Percentiles rank a stretch among this genome's conserved stretches.
phyloP scores from a whole-genome alignment of 1,140 invertebrate species.

The Kradibia gibbosae region DNA sequence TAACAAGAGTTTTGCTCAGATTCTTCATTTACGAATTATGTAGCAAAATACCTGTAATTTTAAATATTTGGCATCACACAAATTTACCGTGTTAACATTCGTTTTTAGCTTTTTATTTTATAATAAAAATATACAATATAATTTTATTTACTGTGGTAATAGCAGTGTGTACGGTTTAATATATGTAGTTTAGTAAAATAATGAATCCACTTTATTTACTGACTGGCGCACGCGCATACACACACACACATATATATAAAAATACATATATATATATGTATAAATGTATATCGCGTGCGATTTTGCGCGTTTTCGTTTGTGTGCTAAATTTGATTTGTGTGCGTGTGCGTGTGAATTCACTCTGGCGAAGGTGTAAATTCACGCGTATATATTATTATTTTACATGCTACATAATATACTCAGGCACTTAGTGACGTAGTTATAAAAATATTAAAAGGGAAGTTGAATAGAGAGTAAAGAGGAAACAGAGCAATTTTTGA shows the following conservation, averaged over 20 bases:
- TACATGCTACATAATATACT: conserved; percentile 63
- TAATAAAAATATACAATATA: conserved; percentile 70
- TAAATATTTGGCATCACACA: conserved; percentile 72
- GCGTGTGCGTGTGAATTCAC: neutral
- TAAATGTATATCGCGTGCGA: too few relatives aligned
- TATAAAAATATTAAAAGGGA: conserved; percentile 47
- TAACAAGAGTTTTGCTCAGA: neutral
- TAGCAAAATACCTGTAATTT: conserved; percentile 70
- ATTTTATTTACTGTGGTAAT: conserved; percentile 63
- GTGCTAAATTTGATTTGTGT: too few relatives aligned
- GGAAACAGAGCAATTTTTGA: conserved; percentile 42
- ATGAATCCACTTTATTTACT: conserved; percentile 57
- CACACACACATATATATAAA: conserved; percentile 56
- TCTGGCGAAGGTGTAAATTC: neutral
- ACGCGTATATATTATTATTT: conserved; percentile 61
- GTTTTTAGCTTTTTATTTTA: conserved; percentile 53
- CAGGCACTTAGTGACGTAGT: conserved; percentile 53
- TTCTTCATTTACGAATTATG: conserved; percentile 62
- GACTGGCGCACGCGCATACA: too few relatives aligned
- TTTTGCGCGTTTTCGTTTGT: too few relatives aligned
- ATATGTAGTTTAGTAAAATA: conserved; percentile 65
- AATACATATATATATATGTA: neutral
- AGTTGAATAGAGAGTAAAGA: conserved; percentile 44
- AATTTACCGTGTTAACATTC: conserved; percentile 65
- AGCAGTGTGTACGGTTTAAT: conserved; percentile 67